phyloP scores from a whole-genome alignment of 2,888 invertebrate species.

The Smittia aterrima region DNA sequence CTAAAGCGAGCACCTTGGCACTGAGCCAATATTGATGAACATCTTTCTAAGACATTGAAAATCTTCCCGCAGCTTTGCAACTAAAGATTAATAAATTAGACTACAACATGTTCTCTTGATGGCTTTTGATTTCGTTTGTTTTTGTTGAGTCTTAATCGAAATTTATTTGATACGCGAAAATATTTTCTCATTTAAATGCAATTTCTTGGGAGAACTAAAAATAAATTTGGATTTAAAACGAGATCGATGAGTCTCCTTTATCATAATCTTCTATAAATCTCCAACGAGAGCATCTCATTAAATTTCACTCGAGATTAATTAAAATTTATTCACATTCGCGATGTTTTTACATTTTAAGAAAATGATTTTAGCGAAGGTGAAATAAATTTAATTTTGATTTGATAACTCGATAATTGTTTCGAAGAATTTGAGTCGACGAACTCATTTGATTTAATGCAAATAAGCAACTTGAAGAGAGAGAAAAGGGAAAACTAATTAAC shows the following conservation, averaged over 20 bases:
- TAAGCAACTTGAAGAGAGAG: not conserved
- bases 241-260: slow-evolving; percentile 19
- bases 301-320: slow-evolving; percentile 24
- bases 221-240: slow-evolving; percentile 37
- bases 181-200: not conserved
- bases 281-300: not conserved
- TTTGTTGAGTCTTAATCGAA: not conserved
- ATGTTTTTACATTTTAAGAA: not conserved
- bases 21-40: slow-evolving; percentile 32
- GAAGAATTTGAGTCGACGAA: not conserved
- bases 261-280: slow-evolving; percentile 26
- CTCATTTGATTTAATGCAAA: not conserved
- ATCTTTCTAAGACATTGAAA: slow-evolving; percentile 32
- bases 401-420: slow-evolving; percentile 2
- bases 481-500: slow-evolving; percentile 12
- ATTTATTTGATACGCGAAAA: not conserved
- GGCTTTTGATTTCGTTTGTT: slow-evolving; percentile 2
- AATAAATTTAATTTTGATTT: not conserved
- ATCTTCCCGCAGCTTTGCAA: slow-evolving; percentile 7
- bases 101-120: slow-evolving; percentile 8
- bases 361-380: not conserved
- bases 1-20: slow-evolving; percentile 28
- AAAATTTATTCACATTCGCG: slow-evolving; percentile 31
- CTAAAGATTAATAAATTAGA: slow-evolving; percentile 30
- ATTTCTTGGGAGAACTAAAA: slow-evolving; percentile 18